Percentiles rank a stretch among this genome's conserved stretches.
phyloP scores from a whole-genome alignment of 1,140 invertebrate genomes.

The Choristoneura fumiferana region DNA sequence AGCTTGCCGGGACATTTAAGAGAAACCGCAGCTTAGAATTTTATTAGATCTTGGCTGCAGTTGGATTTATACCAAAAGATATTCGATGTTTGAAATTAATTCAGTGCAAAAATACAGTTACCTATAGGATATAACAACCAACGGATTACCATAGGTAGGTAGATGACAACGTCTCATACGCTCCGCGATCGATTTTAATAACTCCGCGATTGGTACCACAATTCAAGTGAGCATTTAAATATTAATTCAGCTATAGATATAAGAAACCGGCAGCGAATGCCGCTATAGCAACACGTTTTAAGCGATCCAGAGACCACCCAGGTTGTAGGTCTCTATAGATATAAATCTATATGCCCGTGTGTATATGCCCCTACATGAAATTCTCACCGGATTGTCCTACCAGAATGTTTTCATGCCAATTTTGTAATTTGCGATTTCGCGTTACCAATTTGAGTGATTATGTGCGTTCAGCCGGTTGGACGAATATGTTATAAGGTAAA shows the following conservation, averaged over 20 bases:
- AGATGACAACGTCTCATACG: too few species aligned
- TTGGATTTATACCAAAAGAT: too few species aligned
- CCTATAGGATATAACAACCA: too few species aligned
- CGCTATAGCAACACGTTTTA: conserved; percentile 37
- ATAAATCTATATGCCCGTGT: conserved; percentile 23
- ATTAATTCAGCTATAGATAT: conserved; percentile 42
- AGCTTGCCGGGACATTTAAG: too few species aligned
- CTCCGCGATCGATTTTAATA: conserved; percentile 42
- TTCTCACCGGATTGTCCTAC: conserved; percentile 23
- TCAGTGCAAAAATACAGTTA: too few species aligned
- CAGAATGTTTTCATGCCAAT: conserved; percentile 37
- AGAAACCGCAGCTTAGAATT: too few species aligned
- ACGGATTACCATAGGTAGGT: too few species aligned
- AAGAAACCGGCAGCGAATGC: conserved; percentile 35
- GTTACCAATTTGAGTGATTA: conserved; percentile 64
- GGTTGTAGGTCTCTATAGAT: conserved; percentile 42
- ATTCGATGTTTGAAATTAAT: too few species aligned
- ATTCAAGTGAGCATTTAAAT: conserved; percentile 44
- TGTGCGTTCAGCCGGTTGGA: conserved; percentile 41
- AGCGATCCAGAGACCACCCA: conserved; percentile 63
- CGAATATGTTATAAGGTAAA: conserved; percentile 61
- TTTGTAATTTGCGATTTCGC: conserved; percentile 63
- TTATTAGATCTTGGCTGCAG: too few species aligned
- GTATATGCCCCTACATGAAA: conserved; percentile 26
- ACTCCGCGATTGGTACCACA: conserved; percentile 36